Base-by-base conservation (phyloP, 2,888 invertebrate genomes). In the Sinotaia quadrata region DNA sequence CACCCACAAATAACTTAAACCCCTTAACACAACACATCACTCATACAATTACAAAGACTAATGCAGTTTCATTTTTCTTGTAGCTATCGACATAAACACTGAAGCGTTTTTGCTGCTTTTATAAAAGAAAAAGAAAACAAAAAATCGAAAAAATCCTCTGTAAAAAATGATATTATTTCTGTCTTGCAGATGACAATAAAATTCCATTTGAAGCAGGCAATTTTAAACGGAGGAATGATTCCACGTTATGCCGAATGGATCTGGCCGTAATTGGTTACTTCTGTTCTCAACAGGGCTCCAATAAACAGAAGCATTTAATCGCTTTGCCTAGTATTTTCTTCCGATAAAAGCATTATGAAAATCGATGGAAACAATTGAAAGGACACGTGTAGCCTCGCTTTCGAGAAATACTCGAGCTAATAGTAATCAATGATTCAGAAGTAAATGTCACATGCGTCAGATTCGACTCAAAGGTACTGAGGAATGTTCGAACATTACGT, bases 231-330 rank as follows among this genome's bases (percentile, higher is more conserved):
- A 37, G 10, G 54, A 27, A 33, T 12, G 18, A 37, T 10, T 33
- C 27, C 51, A 31, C 31, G 27, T 27, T 34, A 65, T 56, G 52
- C 56, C 65, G 37, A 65, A 54, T 54, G 65, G 54, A 56, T 65
- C 56, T 44, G 37, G 37, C 54, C 29, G 65, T 65, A 65, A 65
- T 65, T 65, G 65, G 52, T 52, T 27, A 65, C 36, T 65, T 65
- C 65, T 65, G 65, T 65, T 47, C 56, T 37, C 41, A 21, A 24
- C 21, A 18, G 54, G 21, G 5, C 52, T 21, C 41, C 10, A 41
- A 27, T 37, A 24, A 56, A 41, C 47, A 31, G 29, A 24, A 21
- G 33, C 65, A 56, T 37, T 24, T 27, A 21, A 56, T 31, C 65
- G 65, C 65, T 56, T 56, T 47, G 41, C 56, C 37, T n/a, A 37